phyloP scores from a whole-genome alignment of 2,113 vertebrate genomes.

The Pelecanus crispus region DNA sequence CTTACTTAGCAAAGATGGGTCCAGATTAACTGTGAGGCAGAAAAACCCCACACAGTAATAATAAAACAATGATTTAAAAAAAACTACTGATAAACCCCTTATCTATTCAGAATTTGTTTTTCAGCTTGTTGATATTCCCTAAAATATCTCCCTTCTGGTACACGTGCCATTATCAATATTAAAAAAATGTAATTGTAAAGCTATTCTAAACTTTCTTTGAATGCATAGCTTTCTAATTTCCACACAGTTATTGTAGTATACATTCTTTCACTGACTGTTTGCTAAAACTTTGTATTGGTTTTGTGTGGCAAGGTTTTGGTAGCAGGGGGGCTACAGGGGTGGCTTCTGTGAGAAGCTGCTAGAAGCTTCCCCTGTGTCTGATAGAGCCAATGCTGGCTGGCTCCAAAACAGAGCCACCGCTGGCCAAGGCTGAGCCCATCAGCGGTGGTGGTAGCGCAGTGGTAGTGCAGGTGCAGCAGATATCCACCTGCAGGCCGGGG shows the following conservation, averaged over 20 bases:
- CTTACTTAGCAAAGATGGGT: not conserved
- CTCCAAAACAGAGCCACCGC: too few species aligned
- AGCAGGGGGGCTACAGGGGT: too few species aligned
- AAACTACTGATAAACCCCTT: not conserved
- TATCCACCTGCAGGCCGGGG: too few species aligned
- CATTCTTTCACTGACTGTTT: not conserved
- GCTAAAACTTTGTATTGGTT: too few species aligned
- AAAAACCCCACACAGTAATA: not conserved
- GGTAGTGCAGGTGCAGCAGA: too few species aligned
- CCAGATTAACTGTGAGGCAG: not conserved
- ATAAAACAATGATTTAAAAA: not conserved
- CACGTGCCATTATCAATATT: not conserved
- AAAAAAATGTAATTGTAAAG: not conserved
- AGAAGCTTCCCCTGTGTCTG: too few species aligned
- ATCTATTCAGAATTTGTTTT: not conserved
- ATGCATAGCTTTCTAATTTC: not conserved
- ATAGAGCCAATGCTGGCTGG: too few species aligned
- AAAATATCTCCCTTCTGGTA: not conserved
- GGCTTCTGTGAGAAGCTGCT: too few species aligned
- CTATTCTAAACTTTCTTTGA: not conserved
- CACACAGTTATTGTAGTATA: not conserved
- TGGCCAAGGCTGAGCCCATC: too few species aligned
- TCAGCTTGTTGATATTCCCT: not conserved
- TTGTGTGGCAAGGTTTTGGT: too few species aligned
- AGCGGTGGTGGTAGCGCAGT: too few species aligned